Evolutionary conservation across 2,113 vertebrate species (phyloP), one percentile per base, ranked within the genome.

Genomic region (Garra rufa): DNA sequence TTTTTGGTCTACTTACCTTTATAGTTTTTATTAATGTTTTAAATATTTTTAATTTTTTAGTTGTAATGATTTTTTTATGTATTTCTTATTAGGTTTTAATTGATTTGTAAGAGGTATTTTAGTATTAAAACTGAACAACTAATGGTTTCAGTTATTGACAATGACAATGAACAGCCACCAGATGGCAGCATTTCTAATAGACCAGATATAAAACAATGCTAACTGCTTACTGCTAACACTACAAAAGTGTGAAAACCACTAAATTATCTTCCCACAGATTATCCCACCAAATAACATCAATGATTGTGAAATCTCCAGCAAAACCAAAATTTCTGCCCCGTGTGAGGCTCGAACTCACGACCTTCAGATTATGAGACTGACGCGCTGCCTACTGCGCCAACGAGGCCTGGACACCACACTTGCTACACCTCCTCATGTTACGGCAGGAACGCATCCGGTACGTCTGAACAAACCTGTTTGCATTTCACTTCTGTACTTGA

Each of bases 311-410:
- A 5, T 4, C 4, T 69, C 3, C 9, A 41, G 65, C 17, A 73
- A 73, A 73, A 46, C 0, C 4, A 73, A 73, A 73, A 14, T 1
- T 26, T 4, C 1, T 73, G 70, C 70, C 70, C 70, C 70, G 41
- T 73, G 70, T 73, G 70, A 73, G 70, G 70, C 70, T 73, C 70
- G 70, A 73, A 73, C 70, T 87, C 86, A 87, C 83, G 81, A 88
- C 81, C 87, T 88, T 88, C 87, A 87, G 85, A 89, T 85, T 89
- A 89, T 89, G 86, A 87, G 84, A 87, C 88, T 87, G 88, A 87
- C 88, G 88, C 88, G 85, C 88, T 85, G 83, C 88, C 88, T 87
- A 89, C 88, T 89, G 88, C 88, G 85, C 88, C 79, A 87, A 88
- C 85, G 85, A 88, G 85, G 88, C 87, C 3, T 77, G 1, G 9